phyloP scores from a whole-genome alignment of 2,888 invertebrate genomes.

The Lymantria dispar region DNA sequence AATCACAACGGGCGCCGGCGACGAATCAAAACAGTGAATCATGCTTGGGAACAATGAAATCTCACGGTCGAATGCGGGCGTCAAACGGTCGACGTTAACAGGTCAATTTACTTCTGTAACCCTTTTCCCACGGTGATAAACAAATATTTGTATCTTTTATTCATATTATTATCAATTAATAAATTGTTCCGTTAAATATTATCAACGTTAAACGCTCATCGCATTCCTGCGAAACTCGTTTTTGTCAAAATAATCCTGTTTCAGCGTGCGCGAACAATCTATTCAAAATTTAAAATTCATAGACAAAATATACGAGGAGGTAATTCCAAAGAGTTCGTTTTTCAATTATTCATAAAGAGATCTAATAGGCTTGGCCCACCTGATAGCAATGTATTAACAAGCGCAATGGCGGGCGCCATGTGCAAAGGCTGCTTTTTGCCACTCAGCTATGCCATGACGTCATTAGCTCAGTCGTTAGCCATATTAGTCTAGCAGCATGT shows the following conservation, averaged over 20 bases:
- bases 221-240: slow-evolving; percentile 8
- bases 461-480: slow-evolving; percentile 27
- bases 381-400: slow-evolving; percentile 31
- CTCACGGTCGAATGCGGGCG: slow-evolving; percentile 79
- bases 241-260: slow-evolving; percentile 14
- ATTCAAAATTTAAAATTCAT: slow-evolving; percentile 15
- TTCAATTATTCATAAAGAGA: slow-evolving; percentile 38
- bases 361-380: slow-evolving; percentile 34
- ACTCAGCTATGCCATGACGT: slow-evolving; percentile 21
- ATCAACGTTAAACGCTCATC: slow-evolving; percentile 9
- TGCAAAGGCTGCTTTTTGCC: slow-evolving; percentile 31
- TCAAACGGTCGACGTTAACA: slow-evolving; percentile 69
- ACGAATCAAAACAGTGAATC: slow-evolving; percentile 73
- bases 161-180: slow-evolving; percentile 43
- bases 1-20: slow-evolving; percentile 62
- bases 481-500: slow-evolving; percentile 20
- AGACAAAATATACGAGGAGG: slow-evolving; percentile 18
- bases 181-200: slow-evolving; percentile 24
- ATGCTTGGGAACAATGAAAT: slow-evolving; percentile 70
- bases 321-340: slow-evolving; percentile 26
- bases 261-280: slow-evolving; percentile 7
- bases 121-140: slow-evolving; percentile 74
- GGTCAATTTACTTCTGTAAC: slow-evolving; percentile 73
- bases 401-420: slow-evolving; percentile 15
- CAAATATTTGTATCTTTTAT: slow-evolving; percentile 51